Evolutionary conservation across 2,113 vertebrate species (phyloP), one percentile per base, ranked within the genome.

Genomic region (Takifugu flavidus): DNA sequence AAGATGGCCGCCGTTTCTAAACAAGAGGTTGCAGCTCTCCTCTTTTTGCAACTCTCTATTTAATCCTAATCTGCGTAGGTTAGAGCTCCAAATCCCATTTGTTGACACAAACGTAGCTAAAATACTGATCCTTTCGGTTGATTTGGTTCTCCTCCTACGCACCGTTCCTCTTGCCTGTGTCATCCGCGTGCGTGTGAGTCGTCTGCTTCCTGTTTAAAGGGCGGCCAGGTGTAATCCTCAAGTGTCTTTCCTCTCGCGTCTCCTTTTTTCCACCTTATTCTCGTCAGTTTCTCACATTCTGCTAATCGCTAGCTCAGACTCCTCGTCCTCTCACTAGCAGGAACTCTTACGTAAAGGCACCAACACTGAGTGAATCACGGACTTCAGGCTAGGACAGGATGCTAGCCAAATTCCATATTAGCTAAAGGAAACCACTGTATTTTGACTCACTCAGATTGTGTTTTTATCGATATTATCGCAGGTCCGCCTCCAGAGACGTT

Each of bases 201-300:
- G 87, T 83, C 81, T 50, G 62, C 65, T 78, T 71, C 77, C 69
- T 85, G 69, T 88, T 89, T 81, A 73, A 85, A 85, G 71, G 72
- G 44, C 70, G 82, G 54, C 72, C 39, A 62, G 63, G 80, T 46
- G 45, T 46, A 59, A 53, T 54, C 53, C 52, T 52, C 52, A 25
- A 51, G 27, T 14, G 26, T 56, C 53, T 29, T 34, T 14, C 46
- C 31, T 34, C 25, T 49, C 34, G 15, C n/a, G 15, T 20, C 43
- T 25, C 6, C 27, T 39, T 13, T 15, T 13, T 6, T 52, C 50
- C 20, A 54, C 50, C 5, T 25, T 8, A 31, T 0, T 39, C 5
- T 5, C n/a, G 1, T 4, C 11, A 50, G 28, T 68, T 59, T 56
- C 20, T 60, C 10, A 12, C 31, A 70, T 49, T 52, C 43, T 20